Evolutionary conservation across 1,140 invertebrate species (phyloP), one percentile per base, ranked within the genome.

Genomic region (Papilio aristodemus): DNA sequence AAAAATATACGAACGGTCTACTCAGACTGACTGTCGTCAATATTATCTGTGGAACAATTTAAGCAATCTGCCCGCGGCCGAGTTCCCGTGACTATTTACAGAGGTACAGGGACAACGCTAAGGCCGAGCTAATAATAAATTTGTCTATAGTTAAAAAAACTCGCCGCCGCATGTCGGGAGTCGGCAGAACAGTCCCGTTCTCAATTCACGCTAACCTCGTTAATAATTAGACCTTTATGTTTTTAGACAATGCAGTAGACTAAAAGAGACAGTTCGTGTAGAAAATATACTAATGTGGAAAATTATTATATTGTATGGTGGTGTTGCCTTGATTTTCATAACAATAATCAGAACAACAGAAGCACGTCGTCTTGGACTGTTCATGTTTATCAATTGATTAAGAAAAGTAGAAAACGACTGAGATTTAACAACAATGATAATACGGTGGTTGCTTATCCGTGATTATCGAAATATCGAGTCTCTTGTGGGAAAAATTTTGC

Each of bases 71-170:
- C 10, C 10, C 9, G 36, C 36, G 59, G 9, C 27, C 59, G 27
- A 62, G 32, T 62, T 38, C 59, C 59, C 36, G 59, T 22, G 32
- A 62, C 32, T 62, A 62, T 62, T 62, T 62, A 19, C 59, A 62
- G 59, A 37, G 59, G 36, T 19, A 38, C 36, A 62, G 36, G 36
- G 59, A 62, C 59, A 62, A 62, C 32, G 59, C 59, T 62, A 62
- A 62, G 59, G 59, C 17, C 59, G 36, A 8, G 59, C n/a, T 62
- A 62, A 37, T 38, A 62, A 62, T 62, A 62, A 36, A n/a, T 25
- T 22, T 54, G 46, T 54, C 46, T 54, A 32, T 36, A 58, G 25
- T 25, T 58, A 36, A 32, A 57, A n/a, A 22, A 25, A 13, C 25
- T 25, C 25, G 57, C 57, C 57, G 57, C 25, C 27, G 27, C 4